Percentiles rank a stretch among this genome's conserved stretches.
Conservation (phyloP, 2,113 vertebrate genomes). For the Toxotes chatareus region DNA sequence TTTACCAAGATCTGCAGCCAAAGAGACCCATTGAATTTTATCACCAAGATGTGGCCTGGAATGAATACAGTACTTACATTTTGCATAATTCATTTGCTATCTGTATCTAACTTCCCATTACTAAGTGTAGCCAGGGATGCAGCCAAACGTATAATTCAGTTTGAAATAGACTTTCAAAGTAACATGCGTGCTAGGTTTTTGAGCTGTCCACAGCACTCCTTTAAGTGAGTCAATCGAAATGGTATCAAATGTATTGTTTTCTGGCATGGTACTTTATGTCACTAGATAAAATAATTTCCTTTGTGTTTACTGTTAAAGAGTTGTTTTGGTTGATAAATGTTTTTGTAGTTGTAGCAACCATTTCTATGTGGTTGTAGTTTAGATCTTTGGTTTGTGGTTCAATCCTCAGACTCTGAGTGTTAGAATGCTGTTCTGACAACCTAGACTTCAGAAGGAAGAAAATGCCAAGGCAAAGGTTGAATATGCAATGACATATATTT, state of each 20-base stretch:
- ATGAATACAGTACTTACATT: background rate
- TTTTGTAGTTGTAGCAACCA: background rate
- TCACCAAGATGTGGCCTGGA: background rate
- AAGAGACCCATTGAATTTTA: background rate
- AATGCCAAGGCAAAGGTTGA: too few relatives aligned
- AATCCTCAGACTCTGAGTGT: background rate
- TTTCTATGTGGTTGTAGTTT: background rate
- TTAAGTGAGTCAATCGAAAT: background rate
- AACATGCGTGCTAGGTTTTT: background rate
- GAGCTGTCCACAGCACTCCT: background rate
- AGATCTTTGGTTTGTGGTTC: background rate
- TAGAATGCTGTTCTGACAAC: background rate
- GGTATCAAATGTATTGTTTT: background rate
- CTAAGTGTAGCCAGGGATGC: slow-evolving; percentile 1
- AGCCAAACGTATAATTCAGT: slow-evolving; percentile 18
- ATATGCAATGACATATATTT: too few relatives aligned
- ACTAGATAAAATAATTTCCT: background rate
- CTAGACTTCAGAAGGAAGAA: too few relatives aligned
- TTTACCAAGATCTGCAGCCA: background rate
- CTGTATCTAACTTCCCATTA: background rate
- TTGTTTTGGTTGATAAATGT: background rate
- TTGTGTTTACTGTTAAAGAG: background rate
- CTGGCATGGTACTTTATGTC: background rate
- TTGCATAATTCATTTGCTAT: slow-evolving; percentile 13
- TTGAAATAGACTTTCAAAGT: slow-evolving; percentile 18